A percentile compares a stretch with the other conserved stretches of the same genome.
These are phyloP conservation scores for Drosophila miranda DNA, from an alignment of 1,140 invertebrate species.

Conservation along the genomic window DNA sequence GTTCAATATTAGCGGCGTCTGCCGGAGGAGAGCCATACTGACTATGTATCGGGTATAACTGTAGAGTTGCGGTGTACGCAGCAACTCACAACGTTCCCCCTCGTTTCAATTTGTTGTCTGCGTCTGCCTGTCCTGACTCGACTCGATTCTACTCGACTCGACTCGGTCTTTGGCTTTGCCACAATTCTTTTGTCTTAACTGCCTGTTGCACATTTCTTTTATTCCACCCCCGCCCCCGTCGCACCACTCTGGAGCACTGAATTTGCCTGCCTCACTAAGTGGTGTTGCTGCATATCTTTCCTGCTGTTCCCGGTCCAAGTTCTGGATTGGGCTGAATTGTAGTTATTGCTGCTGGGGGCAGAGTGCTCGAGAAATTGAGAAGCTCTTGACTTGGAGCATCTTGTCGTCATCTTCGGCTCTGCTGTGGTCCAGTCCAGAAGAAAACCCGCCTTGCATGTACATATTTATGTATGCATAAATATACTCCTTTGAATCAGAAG, in stretches of 20 bases:
- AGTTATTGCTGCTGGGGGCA: constrained; percentile 31
- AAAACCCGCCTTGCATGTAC: too few relatives aligned
- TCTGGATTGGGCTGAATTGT: constrained; percentile 22
- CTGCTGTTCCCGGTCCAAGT: background rate
- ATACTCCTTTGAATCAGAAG: constrained; percentile 8
- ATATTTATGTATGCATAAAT: too few relatives aligned
- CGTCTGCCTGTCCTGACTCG: constrained; percentile 15
- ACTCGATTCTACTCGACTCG: too few relatives aligned
- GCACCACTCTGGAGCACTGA: constrained; percentile 16
- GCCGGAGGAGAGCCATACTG: too few relatives aligned
- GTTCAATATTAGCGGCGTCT: too few relatives aligned
- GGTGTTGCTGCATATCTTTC: constrained; percentile 16
- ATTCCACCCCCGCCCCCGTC: background rate
- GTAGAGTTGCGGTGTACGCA: too few relatives aligned
- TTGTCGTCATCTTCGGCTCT: constrained; percentile 24
- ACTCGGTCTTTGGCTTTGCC: constrained; percentile 25
- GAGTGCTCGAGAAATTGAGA: constrained; percentile 45
- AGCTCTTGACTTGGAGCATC: constrained; percentile 43
- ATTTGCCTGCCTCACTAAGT: constrained; percentile 65
- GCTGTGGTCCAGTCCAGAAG: background rate
- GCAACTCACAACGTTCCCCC: too few relatives aligned
- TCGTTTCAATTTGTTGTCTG: constrained; percentile 75
- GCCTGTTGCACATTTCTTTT: constrained; percentile 46
- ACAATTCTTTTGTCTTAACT: constrained; percentile 77
- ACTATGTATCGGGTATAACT: too few relatives aligned